Percentiles rank a stretch among this genome's conserved stretches.
These are phyloP conservation scores for Chrysolina americana DNA, from an alignment of 2,888 invertebrate genomes.

Conservation along the genomic window DNA sequence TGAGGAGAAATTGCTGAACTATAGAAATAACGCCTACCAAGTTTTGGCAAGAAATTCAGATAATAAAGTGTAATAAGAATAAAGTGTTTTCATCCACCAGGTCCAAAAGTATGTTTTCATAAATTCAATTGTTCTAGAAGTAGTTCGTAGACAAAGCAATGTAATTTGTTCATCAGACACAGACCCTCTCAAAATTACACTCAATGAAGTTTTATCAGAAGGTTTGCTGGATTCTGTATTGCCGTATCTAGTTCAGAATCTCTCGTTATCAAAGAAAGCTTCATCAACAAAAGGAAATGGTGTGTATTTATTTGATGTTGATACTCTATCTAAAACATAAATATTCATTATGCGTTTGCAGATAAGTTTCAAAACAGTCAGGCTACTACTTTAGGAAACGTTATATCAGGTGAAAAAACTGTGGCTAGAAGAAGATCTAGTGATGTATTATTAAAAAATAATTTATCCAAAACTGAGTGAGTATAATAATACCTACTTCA, in stretches of 20 bases:
- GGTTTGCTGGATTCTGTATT: slow-evolving; percentile 87
- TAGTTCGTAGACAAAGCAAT: slow-evolving; percentile 38
- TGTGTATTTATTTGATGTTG: neutral
- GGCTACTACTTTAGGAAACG: neutral
- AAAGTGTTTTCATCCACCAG: no score
- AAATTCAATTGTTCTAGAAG: slow-evolving; percentile 30
- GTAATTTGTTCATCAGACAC: slow-evolving; percentile 41
- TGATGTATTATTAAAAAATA: slow-evolving; percentile 65
- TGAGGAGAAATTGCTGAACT: no score
- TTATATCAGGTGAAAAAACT: slow-evolving; percentile 42
- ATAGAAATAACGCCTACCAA: no score
- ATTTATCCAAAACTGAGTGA: slow-evolving; percentile 71
- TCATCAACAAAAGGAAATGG: slow-evolving; percentile 17
- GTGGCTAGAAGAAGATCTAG: slow-evolving; percentile 51
- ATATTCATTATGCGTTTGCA: neutral
- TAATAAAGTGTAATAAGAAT: no score
- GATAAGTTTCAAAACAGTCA: slow-evolving; percentile 26
- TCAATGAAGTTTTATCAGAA: slow-evolving; percentile 80
- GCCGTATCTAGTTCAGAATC: slow-evolving; percentile 77
- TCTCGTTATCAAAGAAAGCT: slow-evolving; percentile 60
- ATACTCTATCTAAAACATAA: neutral
- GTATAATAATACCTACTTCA: slow-evolving; percentile 44
- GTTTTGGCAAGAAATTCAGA: no score
- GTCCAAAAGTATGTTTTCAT: neutral
- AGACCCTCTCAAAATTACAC: slow-evolving; percentile 60